phyloP scores from a whole-genome alignment of 2,797 vertebrate species.

The Spinus pinus region DNA sequence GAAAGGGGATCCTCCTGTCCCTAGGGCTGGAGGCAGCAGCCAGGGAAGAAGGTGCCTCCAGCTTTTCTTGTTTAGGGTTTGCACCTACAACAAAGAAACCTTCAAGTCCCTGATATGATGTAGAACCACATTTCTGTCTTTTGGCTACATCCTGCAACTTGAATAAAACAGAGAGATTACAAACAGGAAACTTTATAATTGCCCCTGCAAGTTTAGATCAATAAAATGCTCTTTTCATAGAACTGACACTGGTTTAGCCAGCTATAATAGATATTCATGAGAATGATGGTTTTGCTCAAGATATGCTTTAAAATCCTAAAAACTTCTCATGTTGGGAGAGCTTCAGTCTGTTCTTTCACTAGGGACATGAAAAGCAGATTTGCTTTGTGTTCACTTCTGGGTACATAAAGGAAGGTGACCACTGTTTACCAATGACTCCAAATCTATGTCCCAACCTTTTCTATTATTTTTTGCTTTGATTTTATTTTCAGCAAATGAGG shows the following conservation, averaged over 20 bases:
- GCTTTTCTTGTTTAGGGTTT: neutral
- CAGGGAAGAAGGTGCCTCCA: neutral
- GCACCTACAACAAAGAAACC: constrained; percentile 65
- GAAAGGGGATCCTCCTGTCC: neutral
- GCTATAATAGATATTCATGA: neutral
- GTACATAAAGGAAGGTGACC: neutral
- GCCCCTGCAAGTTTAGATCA: neutral
- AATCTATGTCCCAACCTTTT: neutral
- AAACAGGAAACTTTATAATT: neutral
- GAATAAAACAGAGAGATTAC: neutral
- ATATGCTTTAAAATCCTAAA: neutral
- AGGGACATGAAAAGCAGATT: neutral
- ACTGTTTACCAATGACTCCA: neutral
- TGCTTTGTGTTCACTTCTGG: neutral
- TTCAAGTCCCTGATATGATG: constrained; percentile 64
- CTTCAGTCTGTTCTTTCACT: neutral
- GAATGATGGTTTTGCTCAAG: neutral
- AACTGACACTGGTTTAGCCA: neutral
- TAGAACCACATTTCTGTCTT: constrained; percentile 46
- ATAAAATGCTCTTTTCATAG: neutral
- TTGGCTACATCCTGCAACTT: constrained; percentile 65
- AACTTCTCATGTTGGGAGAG: neutral
- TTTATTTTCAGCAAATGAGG: neutral
- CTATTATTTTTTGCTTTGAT: neutral
- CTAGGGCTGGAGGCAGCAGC: neutral